Conservation (phyloP, 2,113 vertebrate species). For the Baryphthengus martii region DNA sequence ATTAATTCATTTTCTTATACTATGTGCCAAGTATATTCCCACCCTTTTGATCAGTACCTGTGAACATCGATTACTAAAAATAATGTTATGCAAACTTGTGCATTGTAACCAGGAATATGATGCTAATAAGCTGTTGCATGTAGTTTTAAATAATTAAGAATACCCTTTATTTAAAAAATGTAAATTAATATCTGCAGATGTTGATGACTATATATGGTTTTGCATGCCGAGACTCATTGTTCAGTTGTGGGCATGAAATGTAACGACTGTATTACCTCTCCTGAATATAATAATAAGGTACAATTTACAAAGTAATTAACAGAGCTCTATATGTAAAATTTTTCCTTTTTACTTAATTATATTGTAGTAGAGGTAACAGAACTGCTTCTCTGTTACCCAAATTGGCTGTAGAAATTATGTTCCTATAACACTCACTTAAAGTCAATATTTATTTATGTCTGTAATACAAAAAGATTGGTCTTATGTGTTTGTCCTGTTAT, state of each 20-base stretch:
- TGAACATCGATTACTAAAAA: conserved; percentile 55
- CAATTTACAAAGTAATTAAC: conserved; percentile 81
- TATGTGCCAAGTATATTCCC: conserved; percentile 2
- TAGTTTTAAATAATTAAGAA: conserved; percentile 50
- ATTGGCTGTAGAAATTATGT: conserved; percentile 83
- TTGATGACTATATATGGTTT: conserved; percentile 74
- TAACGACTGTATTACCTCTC: conserved; percentile 77
- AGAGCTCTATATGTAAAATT: conserved; percentile 80
- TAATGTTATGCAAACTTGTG: conserved; percentile 71
- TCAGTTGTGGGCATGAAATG: conserved; percentile 80
- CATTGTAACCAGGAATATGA: conserved; percentile 71
- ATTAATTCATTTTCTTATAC: conserved; percentile 31
- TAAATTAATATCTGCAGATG: conserved; percentile 76
- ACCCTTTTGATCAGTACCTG: conserved; percentile 15
- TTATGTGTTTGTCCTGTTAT: conserved; percentile 75
- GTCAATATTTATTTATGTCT: conserved; percentile 96
- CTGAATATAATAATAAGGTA: conserved; percentile 81
- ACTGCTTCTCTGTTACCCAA: conserved; percentile 73
- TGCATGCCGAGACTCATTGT: conserved; percentile 84
- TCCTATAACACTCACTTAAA: conserved; percentile 81
- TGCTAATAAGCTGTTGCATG: conserved; percentile 79
- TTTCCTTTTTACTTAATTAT: conserved; percentile 81
- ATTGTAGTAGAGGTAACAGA: conserved; percentile 74
- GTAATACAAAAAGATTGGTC: conserved; percentile 80
- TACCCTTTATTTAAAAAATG: conserved; percentile 75